phyloP scores from a whole-genome alignment of 2,113 vertebrate species.

The Ibidorhyncha struthersii region DNA sequence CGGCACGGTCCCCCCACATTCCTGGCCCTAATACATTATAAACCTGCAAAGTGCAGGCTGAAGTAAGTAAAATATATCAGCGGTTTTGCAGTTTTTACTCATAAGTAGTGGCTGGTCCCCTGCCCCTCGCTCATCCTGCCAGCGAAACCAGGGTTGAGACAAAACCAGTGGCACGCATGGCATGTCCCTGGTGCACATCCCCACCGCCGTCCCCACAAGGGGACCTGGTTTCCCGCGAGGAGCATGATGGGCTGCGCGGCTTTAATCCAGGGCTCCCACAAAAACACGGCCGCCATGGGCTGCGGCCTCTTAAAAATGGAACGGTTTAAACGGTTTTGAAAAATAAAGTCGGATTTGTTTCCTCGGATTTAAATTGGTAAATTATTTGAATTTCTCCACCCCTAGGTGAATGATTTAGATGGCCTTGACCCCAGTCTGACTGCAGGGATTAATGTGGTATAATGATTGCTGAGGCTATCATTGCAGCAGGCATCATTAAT shows the following conservation, averaged over 20 bases:
- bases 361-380: conserved; percentile 86
- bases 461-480: conserved; percentile 99
- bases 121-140: neutral
- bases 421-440: conserved; percentile 98
- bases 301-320: neutral
- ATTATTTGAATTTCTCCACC: conserved; percentile 99
- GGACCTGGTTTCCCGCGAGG: neutral
- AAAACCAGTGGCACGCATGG: fast-evolving
- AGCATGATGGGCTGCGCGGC: fast-evolving
- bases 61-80: neutral
- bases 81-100: neutral
- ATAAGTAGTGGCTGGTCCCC: fast-evolving
- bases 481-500: conserved; percentile 99
- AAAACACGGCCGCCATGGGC: neutral
- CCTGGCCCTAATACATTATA: neutral
- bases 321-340: conserved; percentile 36
- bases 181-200: neutral
- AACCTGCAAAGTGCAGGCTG: neutral
- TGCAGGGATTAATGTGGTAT: conserved; percentile 98
- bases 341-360: conserved; percentile 72
- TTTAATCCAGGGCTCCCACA: neutral
- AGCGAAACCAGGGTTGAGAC: neutral
- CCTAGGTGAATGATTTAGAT: conserved; percentile 93
- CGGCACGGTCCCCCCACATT: neutral
- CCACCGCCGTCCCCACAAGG: fast-evolving